phyloP scores from a whole-genome alignment of 2,888 invertebrate genomes.

The Drosophila trichaetosa region DNA sequence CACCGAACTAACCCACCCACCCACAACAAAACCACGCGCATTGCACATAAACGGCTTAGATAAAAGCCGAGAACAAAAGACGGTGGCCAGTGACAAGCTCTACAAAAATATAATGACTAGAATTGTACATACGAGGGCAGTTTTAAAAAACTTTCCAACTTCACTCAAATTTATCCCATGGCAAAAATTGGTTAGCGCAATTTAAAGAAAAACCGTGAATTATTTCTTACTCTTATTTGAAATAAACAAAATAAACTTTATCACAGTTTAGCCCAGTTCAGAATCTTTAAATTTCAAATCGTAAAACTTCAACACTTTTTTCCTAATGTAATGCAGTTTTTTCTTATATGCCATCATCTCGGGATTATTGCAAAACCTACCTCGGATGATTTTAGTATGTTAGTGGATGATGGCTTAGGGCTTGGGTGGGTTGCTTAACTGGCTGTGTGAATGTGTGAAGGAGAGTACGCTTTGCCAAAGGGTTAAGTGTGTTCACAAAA shows the following conservation, averaged over 20 bases:
- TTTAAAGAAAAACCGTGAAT: not conserved
- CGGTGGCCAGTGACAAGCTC: constrained; percentile 68
- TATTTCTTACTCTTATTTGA: not conserved
- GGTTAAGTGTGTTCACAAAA: constrained; percentile 75
- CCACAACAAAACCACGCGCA: constrained; percentile 31
- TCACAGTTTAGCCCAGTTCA: not conserved
- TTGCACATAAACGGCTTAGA: constrained; percentile 74
- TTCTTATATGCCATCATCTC: not conserved
- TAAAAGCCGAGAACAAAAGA: constrained; percentile 75
- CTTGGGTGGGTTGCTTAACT: constrained; percentile 12
- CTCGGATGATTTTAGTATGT: constrained; percentile 31
- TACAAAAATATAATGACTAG: constrained; percentile 67
- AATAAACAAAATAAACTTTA: not conserved
- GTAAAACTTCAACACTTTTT: not conserved
- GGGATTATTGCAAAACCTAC: constrained; percentile 4
- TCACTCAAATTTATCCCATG: not conserved
- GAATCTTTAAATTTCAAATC: not conserved
- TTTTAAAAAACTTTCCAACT: not conserved
- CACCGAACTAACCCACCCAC: constrained; percentile 8
- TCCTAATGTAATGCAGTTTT: not conserved
- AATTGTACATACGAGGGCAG: constrained; percentile 54
- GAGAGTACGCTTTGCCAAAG: constrained; percentile 56
- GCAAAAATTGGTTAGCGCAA: not conserved
- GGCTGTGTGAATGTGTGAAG: constrained; percentile 29
- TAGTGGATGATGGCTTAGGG: not conserved